Conservation (phyloP, 2,797 vertebrate genomes). For the Amazonetta brasiliensis region DNA sequence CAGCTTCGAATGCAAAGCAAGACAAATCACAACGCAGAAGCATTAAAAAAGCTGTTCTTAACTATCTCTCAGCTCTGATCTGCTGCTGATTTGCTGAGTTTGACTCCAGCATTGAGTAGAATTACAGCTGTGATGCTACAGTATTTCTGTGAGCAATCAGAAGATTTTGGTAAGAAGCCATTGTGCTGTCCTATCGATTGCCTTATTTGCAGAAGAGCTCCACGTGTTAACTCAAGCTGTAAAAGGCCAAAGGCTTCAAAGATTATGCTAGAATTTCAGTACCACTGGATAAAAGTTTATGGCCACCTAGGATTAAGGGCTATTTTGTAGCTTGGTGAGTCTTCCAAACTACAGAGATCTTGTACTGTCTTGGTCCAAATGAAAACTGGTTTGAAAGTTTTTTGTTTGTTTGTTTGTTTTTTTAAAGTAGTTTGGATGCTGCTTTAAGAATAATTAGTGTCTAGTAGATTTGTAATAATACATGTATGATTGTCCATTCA, state of each 20-base stretch:
- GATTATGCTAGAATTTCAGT: background rate
- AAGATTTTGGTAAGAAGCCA: background rate
- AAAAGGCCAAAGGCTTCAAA: background rate
- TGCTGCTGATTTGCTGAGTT: background rate
- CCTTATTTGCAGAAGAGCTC: background rate
- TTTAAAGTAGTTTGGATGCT: background rate
- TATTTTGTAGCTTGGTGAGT: background rate
- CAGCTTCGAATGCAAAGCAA: background rate
- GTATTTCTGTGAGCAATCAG: background rate
- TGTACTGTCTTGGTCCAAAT: background rate
- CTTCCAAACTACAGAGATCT: background rate
- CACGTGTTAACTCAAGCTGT: fast-evolving
- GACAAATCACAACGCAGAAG: slow-evolving; percentile 6
- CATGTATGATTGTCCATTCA: no score
- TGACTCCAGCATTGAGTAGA: fast-evolving
- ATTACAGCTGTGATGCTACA: background rate
- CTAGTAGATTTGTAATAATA: background rate
- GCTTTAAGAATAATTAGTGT: background rate
- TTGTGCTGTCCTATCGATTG: background rate
- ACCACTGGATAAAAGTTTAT: background rate
- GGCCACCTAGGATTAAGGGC: background rate
- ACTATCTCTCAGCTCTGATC: background rate
- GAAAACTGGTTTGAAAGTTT: background rate
- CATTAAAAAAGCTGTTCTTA: background rate
- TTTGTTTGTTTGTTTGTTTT: no score